These are phyloP conservation scores for Sylvilagus bachmani DNA, from an alignment of 2,113 vertebrate genomes.

Conservation along the genomic window DNA sequence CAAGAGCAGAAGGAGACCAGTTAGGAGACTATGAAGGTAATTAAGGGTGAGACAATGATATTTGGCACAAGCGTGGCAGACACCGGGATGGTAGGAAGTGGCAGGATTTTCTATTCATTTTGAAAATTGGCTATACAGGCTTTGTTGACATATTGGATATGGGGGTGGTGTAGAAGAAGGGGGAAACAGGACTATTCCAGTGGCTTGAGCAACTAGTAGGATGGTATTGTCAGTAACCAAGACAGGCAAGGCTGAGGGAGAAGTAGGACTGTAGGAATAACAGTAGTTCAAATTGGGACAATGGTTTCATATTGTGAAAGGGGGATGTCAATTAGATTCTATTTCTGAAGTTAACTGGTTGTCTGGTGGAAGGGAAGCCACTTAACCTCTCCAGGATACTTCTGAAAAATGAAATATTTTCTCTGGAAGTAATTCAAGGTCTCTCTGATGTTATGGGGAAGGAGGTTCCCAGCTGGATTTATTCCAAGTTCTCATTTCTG, in stretches of 20 bases:
- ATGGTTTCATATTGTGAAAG: background rate
- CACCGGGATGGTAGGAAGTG: background rate
- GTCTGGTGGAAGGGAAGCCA: background rate
- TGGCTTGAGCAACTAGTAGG: background rate
- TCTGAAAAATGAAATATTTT: background rate
- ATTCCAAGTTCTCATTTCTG: no score
- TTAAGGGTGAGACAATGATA: background rate
- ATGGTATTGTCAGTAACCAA: background rate
- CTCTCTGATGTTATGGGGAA: background rate
- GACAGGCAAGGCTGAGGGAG: no score
- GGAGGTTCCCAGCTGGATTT: no score
- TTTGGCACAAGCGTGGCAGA: no score
- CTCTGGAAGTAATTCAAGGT: background rate
- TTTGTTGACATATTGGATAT: background rate
- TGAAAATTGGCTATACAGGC: background rate
- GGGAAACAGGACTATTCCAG: background rate
- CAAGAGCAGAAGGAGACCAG: background rate
- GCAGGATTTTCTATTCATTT: background rate
- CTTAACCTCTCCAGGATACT: background rate
- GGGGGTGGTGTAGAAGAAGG: background rate
- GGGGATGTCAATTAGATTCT: background rate
- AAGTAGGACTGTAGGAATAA: background rate
- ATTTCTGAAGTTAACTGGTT: background rate
- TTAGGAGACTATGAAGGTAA: background rate
- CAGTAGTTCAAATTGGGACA: background rate